Conservation (phyloP, 2,888 invertebrate genomes). For the Cheiracanthium punctorium region DNA sequence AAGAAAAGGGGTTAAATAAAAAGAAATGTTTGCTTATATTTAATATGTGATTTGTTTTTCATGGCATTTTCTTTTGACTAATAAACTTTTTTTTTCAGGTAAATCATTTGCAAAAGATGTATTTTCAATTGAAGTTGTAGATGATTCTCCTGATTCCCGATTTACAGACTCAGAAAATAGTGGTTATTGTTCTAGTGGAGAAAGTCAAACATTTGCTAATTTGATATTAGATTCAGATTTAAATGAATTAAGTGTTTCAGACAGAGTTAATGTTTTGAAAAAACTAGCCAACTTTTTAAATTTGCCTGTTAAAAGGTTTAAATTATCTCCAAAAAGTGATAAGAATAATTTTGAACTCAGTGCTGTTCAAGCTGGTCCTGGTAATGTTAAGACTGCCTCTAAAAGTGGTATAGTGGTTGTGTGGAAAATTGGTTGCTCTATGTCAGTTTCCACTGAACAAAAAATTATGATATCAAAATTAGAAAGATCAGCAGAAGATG, state of each 20-base stretch:
- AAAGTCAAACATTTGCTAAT: constrained; percentile 81
- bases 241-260: constrained; percentile 81
- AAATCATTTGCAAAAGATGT: constrained; percentile 80
- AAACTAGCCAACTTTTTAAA: constrained; percentile 71
- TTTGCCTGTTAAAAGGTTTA: constrained; percentile 65
- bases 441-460: constrained; percentile 82
- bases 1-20: too few relatives aligned
- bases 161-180: constrained; percentile 74
- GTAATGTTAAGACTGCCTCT: constrained; percentile 65
- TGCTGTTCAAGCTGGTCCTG: constrained; percentile 72
- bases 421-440: constrained; percentile 85
- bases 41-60: too few relatives aligned
- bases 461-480: constrained; percentile 82
- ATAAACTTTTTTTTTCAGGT: constrained; percentile 54
- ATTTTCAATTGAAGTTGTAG: constrained; percentile 82
- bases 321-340: constrained; percentile 62
- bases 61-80: too few relatives aligned
- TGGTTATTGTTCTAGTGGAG: constrained; percentile 76
- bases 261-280: constrained; percentile 78
- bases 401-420: constrained; percentile 60
- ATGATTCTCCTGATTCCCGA: constrained; percentile 71
- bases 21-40: too few relatives aligned
- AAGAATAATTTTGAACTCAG: constrained; percentile 64
- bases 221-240: constrained; percentile 83
- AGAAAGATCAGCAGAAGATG: constrained; percentile 83